Evolutionary conservation across 2,888 invertebrate genomes (phyloP), one percentile per base, ranked within the genome.

Genomic region (Rugalucina vietnamica): DNA sequence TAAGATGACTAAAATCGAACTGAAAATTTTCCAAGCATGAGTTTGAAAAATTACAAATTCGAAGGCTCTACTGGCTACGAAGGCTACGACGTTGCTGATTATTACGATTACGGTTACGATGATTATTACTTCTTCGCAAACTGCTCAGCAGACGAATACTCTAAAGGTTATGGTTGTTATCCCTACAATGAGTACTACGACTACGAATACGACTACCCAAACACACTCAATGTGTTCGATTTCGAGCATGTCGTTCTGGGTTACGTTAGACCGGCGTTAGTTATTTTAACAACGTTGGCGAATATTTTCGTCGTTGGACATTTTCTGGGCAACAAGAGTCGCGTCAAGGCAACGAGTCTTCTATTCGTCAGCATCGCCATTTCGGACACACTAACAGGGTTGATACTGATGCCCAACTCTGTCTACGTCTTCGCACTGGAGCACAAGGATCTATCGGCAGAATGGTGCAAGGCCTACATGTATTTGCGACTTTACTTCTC

Each of bases 221-320:
- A 34, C 24, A 34, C 10, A 5, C 34, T 65, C 2, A 1, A 14
- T 34, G 65, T 65, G 8, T 65, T n/a, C 29, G 34, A 65, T 21
- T 87, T 87, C 72, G 87, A 87, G 70, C 54, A 75, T 1, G 1
- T 39, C 18, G 54, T 37, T 8, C 73, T 87, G 8, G 87, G 87
- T 18, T 70, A 74, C 60, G 49, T 85, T 2, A 65, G 76, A 60
- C 80, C 84, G 0, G 37, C 69, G 21, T 29, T 87, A 4, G 74
- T 85, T 0, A 10, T 87, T 29, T 14, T 83, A 0, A 87, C 82
- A 43, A 74, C 77, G 24, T 27, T 72, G 43, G 72, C 72, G 24
- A 72, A 72, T n/a, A 10, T 72, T 3, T 39, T 72, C 5, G 72
- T 72, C 18, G 72, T 72, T 37, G 27, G 24, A 4, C 39, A 72